Conservation (phyloP, 2,888 invertebrate species). For the Hydraecia micacea region DNA sequence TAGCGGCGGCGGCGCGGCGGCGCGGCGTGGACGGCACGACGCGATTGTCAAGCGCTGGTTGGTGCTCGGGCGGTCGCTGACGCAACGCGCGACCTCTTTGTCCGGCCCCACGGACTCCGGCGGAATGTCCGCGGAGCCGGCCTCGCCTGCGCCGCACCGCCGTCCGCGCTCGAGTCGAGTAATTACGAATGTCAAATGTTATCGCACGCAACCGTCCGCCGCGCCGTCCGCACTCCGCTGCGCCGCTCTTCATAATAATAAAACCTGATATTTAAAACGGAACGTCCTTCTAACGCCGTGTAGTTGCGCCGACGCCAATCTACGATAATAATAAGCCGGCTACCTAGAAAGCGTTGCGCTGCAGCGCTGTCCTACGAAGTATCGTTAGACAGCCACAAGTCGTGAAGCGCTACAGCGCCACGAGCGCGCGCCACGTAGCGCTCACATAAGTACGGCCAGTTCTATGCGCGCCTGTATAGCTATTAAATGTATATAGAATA, state of each 20-base stretch:
- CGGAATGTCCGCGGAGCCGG: constrained; percentile 83
- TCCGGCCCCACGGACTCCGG: constrained; percentile 84
- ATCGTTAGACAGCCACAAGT: constrained; percentile 73
- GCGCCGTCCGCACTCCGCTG: constrained; percentile 89
- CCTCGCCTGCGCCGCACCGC: constrained; percentile 76
- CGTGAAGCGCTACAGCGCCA: constrained; percentile 84
- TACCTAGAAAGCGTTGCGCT: constrained; percentile 81
- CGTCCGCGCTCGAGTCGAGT: constrained; percentile 87
- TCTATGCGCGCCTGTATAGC: constrained; percentile 91
- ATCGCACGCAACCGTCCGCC: constrained; percentile 90
- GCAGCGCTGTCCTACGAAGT: constrained; percentile 78
- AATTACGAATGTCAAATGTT: constrained; percentile 91
- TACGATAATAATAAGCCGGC: constrained; percentile 91
- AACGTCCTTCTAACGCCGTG: constrained; percentile 91
- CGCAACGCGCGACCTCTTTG: constrained; percentile 90
- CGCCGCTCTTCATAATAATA: constrained; percentile 91
- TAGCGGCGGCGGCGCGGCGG: constrained; percentile 60
- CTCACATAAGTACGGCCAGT: constrained; percentile 91
- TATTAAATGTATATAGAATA: constrained; percentile 91
- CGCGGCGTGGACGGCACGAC: constrained; percentile 64
- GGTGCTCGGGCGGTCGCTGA: constrained; percentile 76
- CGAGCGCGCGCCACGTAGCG: constrained; percentile 80
- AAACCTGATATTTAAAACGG: constrained; percentile 91
- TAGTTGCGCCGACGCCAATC: constrained; percentile 91
- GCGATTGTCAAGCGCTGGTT: constrained; percentile 72